Base-by-base conservation (phyloP, 2,888 invertebrate species). In the Protonemura montana region DNA sequence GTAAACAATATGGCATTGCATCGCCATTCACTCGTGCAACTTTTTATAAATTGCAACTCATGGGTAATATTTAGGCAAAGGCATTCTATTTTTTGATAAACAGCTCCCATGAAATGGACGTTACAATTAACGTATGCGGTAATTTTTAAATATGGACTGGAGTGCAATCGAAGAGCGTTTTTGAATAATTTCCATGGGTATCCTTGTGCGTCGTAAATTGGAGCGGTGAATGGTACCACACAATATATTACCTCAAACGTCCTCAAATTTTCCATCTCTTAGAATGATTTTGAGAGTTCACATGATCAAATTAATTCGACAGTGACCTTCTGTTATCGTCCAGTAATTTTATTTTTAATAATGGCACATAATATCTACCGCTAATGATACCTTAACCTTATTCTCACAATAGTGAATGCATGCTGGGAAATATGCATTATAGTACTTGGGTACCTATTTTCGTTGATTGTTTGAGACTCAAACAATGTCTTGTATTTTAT, bases 361-460 rank as follows among this genome's bases (percentile, higher is more conserved):
- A 59, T 59, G 59, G 59, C 59, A 21, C 59, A 59, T 59, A 59
- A 59, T 59, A 59, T 35, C 59, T 59, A 21, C 3, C 21, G 59
- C 59, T 59, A 59, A 59, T 59, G 59, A 59, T 59, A 21, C 59
- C 59, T 59, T 59, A 59, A 59, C 59, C 59, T 59, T 59, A 59
- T 59, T 59, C 59, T 59, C 59, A 59, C 59, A 59, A 59, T 59
- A 59, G 59, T 59, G 59, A 59, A 59, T 59, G 59, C 59, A 59
- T 59, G 59, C 59, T 59, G 59, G 59, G 59, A 59, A 59, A 59
- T 59, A 59, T 59, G 59, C 35, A 35, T 35, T 59, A 59, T 59
- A 59, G 21, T 59, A 59, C 59, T 59, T 59, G 59, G 59, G 59
- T 59, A 59, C 59, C 59, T 59, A 59, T 59, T 59, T 59, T 59